Evolutionary conservation across 2,113 vertebrate genomes (phyloP).

Genomic region (Actenoides hombroni): DNA sequence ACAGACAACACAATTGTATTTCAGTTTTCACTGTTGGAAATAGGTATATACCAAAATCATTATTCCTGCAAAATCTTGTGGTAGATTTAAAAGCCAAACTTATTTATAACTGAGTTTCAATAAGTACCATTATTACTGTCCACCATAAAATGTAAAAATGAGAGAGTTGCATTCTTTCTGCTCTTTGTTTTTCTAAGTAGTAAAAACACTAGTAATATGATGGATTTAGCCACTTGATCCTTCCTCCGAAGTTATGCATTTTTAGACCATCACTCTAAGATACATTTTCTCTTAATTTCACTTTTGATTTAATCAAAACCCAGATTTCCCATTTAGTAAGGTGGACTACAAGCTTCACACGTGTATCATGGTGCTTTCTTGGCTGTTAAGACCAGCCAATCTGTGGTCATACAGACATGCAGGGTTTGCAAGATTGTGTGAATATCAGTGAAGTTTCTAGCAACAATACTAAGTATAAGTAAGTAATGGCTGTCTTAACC

Average conservation of each 20-base stretch:
- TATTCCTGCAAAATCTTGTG: background rate
- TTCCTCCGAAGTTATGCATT: background rate
- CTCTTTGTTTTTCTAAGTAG: background rate
- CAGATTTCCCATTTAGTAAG: background rate
- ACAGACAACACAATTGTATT: background rate
- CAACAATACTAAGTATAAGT: background rate
- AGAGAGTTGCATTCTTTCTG: background rate
- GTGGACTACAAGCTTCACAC: background rate
- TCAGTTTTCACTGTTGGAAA: background rate
- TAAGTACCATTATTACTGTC: background rate
- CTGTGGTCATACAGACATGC: background rate
- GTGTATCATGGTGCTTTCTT: background rate
- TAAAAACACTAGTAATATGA: background rate
- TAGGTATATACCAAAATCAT: background rate
- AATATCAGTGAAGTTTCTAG: background rate
- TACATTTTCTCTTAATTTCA: background rate
- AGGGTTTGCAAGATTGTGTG: background rate
- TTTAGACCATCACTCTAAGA: background rate
- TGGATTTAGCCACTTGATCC: background rate
- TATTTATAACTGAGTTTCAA: background rate
- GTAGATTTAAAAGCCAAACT: background rate
- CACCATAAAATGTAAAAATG: background rate
- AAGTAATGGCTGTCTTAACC: background rate
- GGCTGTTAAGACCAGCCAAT: background rate
- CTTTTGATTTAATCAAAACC: background rate